phyloP scores from a whole-genome alignment of 2,797 vertebrate species.

The Gephyroberyx darwinii region DNA sequence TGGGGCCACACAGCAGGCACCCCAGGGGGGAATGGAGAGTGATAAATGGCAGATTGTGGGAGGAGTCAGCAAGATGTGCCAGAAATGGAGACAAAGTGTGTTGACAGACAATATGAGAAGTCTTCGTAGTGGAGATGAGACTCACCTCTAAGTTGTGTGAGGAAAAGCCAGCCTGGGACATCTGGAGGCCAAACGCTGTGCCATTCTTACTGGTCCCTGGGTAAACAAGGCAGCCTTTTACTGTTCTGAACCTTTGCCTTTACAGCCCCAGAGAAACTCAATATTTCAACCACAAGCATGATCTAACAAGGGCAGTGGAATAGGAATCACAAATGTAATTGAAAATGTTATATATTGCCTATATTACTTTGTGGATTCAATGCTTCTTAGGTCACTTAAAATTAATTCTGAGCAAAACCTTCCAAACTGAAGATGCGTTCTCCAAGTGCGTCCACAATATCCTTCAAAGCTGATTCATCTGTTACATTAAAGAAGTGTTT shows the following conservation, averaged over 20 bases:
- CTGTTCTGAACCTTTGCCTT: conserved; percentile 22
- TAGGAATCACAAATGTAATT: not conserved
- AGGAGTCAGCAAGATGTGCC: conserved; percentile 35
- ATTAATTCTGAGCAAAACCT: conserved; percentile 78
- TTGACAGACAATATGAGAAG: conserved; percentile 50
- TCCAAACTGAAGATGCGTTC: conserved; percentile 98
- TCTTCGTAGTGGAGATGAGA: conserved; percentile 47
- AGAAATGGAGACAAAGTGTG: conserved; percentile 65
- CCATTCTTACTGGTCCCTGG: conserved; percentile 97
- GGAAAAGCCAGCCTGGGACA: conserved; percentile 99
- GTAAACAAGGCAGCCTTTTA: conserved; percentile 66
- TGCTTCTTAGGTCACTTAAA: not conserved
- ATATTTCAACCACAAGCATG: conserved; percentile 13
- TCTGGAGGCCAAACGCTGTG: conserved; percentile 97
- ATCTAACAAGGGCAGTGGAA: conserved; percentile 4
- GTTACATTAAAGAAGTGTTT: conserved; percentile 99
- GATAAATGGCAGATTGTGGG: conserved; percentile 57
- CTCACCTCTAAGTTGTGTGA: conserved; percentile 94
- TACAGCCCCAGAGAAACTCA: conserved; percentile 12
- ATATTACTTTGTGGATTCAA: not conserved
- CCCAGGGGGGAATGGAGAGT: conserved; percentile 42
- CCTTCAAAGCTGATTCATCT: conserved; percentile 94
- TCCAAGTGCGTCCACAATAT: conserved; percentile 96
- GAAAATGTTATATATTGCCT: not conserved
- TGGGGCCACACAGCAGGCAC: conserved; percentile 55